A percentile compares a stretch with the other conserved stretches of the same genome.
Conservation (phyloP, 2,888 invertebrate species). For the Notocelia uddmanniana region DNA sequence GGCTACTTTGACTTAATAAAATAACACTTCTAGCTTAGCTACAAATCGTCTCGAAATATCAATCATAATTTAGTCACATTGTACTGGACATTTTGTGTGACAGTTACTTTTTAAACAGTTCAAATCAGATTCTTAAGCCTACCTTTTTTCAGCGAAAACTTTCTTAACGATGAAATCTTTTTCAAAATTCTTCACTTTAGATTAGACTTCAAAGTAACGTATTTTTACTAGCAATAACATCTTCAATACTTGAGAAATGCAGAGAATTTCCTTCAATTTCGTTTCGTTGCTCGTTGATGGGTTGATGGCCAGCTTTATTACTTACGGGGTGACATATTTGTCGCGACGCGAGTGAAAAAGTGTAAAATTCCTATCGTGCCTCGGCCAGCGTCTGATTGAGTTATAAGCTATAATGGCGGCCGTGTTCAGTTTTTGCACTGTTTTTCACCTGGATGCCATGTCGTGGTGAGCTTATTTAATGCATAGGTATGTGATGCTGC, state of each 20-base stretch:
- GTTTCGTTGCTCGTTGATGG: conserved; percentile 65
- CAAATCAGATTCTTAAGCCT: background rate
- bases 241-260: conserved; percentile 56
- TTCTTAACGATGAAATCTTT: background rate
- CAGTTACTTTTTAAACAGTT: background rate
- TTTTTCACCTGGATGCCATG: conserved; percentile 80
- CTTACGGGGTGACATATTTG: conserved; percentile 68
- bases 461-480: conserved; percentile 50
- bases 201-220: conserved; percentile 12
- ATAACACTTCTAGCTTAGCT: conserved; percentile 11
- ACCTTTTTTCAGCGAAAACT: background rate
- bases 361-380: conserved; percentile 78
- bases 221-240: conserved; percentile 17
- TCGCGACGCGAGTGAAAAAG: conserved; percentile 72
- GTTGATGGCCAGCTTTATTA: conserved; percentile 54
- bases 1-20: background rate
- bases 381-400: conserved; percentile 76
- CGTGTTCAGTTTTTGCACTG: conserved; percentile 80
- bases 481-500: conserved; percentile 57
- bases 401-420: conserved; percentile 83
- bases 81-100: conserved; percentile 1
- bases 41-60: background rate
- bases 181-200: conserved; percentile 14
- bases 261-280: conserved; percentile 65
- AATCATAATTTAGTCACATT: background rate